phyloP scores from a whole-genome alignment of 2,888 invertebrate species.

The Sarcophaga subvicina region DNA sequence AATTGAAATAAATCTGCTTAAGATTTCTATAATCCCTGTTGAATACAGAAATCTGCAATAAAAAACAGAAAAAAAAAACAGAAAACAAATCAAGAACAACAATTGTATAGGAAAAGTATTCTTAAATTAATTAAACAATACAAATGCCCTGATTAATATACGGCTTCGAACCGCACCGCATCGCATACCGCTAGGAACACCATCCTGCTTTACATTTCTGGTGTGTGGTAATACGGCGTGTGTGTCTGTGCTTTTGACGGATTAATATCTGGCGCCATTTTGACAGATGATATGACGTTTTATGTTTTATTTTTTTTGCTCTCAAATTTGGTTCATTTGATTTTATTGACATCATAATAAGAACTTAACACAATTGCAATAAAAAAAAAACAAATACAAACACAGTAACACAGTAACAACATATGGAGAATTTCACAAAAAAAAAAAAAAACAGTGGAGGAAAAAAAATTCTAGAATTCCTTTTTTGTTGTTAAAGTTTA shows the following conservation, averaged over 20 bases:
- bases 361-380: constrained; percentile 23
- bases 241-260: constrained; percentile 45
- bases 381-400: not conserved
- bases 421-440: no score
- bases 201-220: not conserved
- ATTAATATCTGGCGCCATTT: constrained; percentile 57
- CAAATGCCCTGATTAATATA: no score
- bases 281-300: constrained; percentile 38
- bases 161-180: no score
- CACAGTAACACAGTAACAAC: no score
- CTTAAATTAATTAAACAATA: no score
- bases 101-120: no score
- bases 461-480: constrained; percentile 24
- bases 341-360: constrained; percentile 38
- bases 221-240: constrained; percentile 5
- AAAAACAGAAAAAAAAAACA: no score
- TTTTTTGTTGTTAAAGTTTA: constrained; percentile 1
- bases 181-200: no score
- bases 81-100: no score
- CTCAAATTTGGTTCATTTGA: constrained; percentile 21
- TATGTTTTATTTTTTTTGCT: not conserved
- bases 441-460: not conserved
- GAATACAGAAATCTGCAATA: no score
- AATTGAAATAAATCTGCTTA: no score
- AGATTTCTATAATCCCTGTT: no score